Evolutionary conservation across 2,888 invertebrate genomes (phyloP).

Genomic region (Archips crataeganus): DNA sequence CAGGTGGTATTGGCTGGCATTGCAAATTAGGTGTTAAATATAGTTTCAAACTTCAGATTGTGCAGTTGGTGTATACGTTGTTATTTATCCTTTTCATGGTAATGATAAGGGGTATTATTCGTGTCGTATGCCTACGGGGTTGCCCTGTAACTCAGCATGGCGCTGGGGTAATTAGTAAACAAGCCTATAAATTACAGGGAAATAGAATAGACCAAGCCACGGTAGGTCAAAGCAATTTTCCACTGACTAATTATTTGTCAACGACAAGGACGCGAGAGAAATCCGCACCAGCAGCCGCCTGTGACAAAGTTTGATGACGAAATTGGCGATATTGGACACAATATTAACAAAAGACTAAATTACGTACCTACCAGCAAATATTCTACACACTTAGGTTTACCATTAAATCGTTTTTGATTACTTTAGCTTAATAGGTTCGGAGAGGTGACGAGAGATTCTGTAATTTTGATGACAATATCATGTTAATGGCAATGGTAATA

Average conservation of each 20-base stretch:
- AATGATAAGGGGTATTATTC: slow-evolving; percentile 20
- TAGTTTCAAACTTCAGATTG: slow-evolving; percentile 20
- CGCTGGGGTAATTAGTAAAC: slow-evolving; percentile 11
- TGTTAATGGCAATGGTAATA: background rate
- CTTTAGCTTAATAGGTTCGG: background rate
- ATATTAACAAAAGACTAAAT: background rate
- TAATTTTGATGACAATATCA: background rate
- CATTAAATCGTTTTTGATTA: background rate
- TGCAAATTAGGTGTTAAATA: slow-evolving; percentile 21
- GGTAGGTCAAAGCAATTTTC: slow-evolving; percentile 33
- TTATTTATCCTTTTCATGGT: slow-evolving; percentile 21
- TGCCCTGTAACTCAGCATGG: slow-evolving; percentile 6
- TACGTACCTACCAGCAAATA: background rate
- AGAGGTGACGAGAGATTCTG: background rate
- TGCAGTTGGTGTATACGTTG: slow-evolving; percentile 10
- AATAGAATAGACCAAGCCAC: slow-evolving; percentile 1
- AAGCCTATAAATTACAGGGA: slow-evolving; percentile 14
- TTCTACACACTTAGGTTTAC: background rate
- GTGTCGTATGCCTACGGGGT: slow-evolving; percentile 9
- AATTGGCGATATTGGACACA: slow-evolving; percentile 23
- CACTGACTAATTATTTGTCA: slow-evolving; percentile 49
- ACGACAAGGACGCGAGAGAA: slow-evolving; percentile 62
- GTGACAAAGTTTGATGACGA: slow-evolving; percentile 47
- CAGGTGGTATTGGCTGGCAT: slow-evolving; percentile 17
- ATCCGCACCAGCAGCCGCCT: slow-evolving; percentile 55